Base-by-base conservation (phyloP, 2,113 vertebrate species). In the Corynorhinus townsendii region DNA sequence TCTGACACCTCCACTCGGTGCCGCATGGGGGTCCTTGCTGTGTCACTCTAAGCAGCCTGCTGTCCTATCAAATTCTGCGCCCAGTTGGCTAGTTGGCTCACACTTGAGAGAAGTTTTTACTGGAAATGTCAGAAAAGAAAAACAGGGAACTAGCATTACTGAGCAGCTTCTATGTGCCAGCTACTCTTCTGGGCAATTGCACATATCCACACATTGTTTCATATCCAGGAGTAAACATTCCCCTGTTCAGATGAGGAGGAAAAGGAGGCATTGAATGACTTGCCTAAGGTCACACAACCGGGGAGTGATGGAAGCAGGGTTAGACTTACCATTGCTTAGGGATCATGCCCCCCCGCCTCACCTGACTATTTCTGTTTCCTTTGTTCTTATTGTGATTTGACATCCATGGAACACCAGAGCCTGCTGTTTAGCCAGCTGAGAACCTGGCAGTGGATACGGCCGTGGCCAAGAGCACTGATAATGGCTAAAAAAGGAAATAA, bases 401-500 rank as follows among this genome's bases (percentile, higher is more conserved):
- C 85, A 95, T 88, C 76, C 45, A 0, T 6, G 75, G 64, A 56
- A 73, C 85, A 47, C 62, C 17, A 66, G 87, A 59, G 88, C 24
- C 72, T 56, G 52, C 90, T 76, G 33, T 66, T 59, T 15, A 49
- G 93, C 90, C 56, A 38, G 84, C 92, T 9, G 5, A 81, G 94
- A 86, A 49, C 62, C 43, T 38, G 1, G 75, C 68, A 68, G 69
- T 22, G 68, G 85, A 91, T 30, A 38, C 59, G 20, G 80, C 84
- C 4, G 16, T 71, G 68, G 89, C 81, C 85, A 90, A 95, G 86
- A 84, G 71, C 83, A 52, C 87, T 96, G 75, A 92, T 79, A 92
- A 26, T 86, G 81, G 92, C 95, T 97, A 96, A 97, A 97, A 96
- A 96, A 96, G 97, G 97, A 97, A 97, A 89, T 86, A 76, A 80